Evolutionary conservation across 2,888 invertebrate species (phyloP), one percentile per base, ranked within the genome.

Genomic region (Polydrusus tereticollis): DNA sequence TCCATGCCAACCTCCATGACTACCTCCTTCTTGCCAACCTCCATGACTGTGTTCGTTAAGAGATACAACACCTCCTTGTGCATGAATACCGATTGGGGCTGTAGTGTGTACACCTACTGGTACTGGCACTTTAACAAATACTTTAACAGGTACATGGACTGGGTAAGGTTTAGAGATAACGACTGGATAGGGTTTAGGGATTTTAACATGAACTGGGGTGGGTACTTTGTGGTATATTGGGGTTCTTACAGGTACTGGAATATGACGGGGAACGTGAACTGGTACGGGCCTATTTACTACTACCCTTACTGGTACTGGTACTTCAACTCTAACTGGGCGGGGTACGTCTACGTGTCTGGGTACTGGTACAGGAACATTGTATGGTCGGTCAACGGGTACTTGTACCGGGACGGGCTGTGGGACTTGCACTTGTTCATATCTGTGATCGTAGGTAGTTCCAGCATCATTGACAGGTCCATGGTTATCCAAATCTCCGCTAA

Each of bases 161-260:
- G 83, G 82, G 65, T 81, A 78, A 16, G 83, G 83, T 45, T 78
- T 81, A 18, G 80, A 77, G n/a, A 82, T 75, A 2, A 80, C 75
- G 3, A 83, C 83, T 38, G 82, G 82, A 71, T 83, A 79, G 20
- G 83, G 83, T 68, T 78, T 81, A 5, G 82, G 81, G 14, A 84
- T 79, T 33, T 74, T 77, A 0, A 83, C 82, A 57, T 81, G 82
- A 2, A 82, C 80, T 18, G 81, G 82, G 4, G 78, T 81, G 14
- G 81, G 81, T 64, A 83, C 78, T 73, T 80, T 79, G 12, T 83
- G 82, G 50, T 82, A 80, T 18, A 83, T 80, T 60, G 83, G 82
- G 10, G 79, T 78, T 45, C 77, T 80, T 6, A 83, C 80, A 18
- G 79, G 80, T 6, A 81, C 78, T 52, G 82, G 82, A 16, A 81